phyloP scores from a whole-genome alignment of 2,888 invertebrate species.

The Coelopa pilipes region DNA sequence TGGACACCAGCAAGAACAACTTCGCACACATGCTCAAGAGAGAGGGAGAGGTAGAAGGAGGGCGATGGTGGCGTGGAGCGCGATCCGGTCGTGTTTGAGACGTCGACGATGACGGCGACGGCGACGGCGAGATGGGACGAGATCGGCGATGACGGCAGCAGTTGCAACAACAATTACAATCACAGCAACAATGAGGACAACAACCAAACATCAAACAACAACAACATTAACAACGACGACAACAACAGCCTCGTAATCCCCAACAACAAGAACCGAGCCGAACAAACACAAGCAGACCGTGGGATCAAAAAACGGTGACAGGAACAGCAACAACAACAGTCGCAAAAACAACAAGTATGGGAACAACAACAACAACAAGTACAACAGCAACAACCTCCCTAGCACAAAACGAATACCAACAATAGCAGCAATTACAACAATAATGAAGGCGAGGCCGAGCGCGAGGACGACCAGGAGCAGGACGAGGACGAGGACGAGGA shows the following conservation, averaged over 20 bases:
- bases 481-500: too few relatives aligned
- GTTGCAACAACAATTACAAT: too few relatives aligned
- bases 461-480: too few relatives aligned
- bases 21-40: too few relatives aligned
- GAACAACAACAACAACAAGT: conserved; percentile 19
- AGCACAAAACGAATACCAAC: too few relatives aligned
- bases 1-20: too few relatives aligned
- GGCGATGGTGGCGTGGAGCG: too few relatives aligned
- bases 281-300: neutral
- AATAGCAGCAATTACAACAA: neutral
- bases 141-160: too few relatives aligned
- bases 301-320: neutral
- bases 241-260: neutral
- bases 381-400: conserved; percentile 20
- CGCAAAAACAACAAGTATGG: conserved; percentile 2
- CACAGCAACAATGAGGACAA: neutral
- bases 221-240: conserved; percentile 17
- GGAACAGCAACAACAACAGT: conserved; percentile 22
- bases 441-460: neutral
- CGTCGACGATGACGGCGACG: too few relatives aligned
- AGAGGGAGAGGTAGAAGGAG: too few relatives aligned
- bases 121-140: too few relatives aligned
- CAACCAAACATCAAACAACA: neutral
- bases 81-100: too few relatives aligned
- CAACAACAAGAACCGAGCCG: neutral